Evolutionary conservation across 2,797 vertebrate species (phyloP), one percentile per base, ranked within the genome.

Genomic region (Mus caroli): DNA sequence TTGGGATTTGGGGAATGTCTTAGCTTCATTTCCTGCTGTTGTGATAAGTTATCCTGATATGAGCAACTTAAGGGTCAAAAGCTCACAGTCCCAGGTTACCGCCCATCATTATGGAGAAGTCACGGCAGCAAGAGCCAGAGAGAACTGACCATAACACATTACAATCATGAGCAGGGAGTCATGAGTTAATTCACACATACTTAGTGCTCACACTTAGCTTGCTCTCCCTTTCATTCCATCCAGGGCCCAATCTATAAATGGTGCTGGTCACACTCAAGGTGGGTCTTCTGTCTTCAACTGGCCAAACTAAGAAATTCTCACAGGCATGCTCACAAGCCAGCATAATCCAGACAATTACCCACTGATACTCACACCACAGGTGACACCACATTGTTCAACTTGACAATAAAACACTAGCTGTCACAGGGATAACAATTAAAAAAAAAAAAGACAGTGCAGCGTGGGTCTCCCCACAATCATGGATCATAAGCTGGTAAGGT

Each of bases 101-200:
- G 40, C 7, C 9, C 20, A 19, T 37, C 7, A 0, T 87, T 86
- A 15, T 11, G 13, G 50, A 0, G 84, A 69, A 15, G 64, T 71
- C 84, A 28, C 14, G 17, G 84, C 64, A 19, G 34, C 50, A 54
- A 37, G 34, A 37, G 26, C 17, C 52, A 1, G 26, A 20, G 84
- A 67, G 83, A 69, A 19, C 34, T n/a, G 34, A 3, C 3, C 67
- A n/a, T 34, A 19, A 15, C 67, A 34, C 67, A 8, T 69, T 34
- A 69, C 43, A 4, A 12, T n/a, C 31, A 2, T 22, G 46, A 54
- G 13, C 64, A 37, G 64, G 28, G 46, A 26, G 64, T 34, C 5
- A 2, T 6, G 64, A n/a, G 31, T 13, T 3, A 24, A 14, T 2
- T 3, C 28, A 12, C 1, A 34, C 1, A 4, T 46, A 54, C 52